Evolutionary conservation across 2,888 invertebrate species (phyloP), one percentile per base, ranked within the genome.

Genomic region (Luffia ferchaultella): DNA sequence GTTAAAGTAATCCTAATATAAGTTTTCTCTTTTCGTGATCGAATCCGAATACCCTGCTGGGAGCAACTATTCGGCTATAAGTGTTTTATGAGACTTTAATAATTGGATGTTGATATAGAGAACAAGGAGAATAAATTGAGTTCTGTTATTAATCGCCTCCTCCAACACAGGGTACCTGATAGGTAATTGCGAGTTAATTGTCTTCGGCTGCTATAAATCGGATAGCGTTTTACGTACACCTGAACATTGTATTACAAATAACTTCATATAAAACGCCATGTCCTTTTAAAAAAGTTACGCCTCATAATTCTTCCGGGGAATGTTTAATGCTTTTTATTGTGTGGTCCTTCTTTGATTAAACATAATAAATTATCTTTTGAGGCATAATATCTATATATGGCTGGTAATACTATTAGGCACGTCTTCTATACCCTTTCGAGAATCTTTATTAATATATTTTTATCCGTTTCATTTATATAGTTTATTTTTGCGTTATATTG

Each of bases 181-280:
- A 56, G 58, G 61, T 70, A 69, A 73, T 70, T 70, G 65, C 67
- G 64, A 64, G 62, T 68, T 74, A 72, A 73, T 71, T 70, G 68
- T 68, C 62, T 61, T 45, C 20, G 46, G 20, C 58, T 54, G 63
- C 62, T 62, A 71, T 74, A 73, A 73, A 75, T 75, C 68, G n/a
- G 40, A 30, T 16, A 17, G 43, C 43, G 12, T 40, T 40, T 40
- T 40, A 40, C 41, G 9, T 40, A 9, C 41, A 12, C 41, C 9
- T 40, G 9, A 9, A 9, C 41, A 40, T 40, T 12, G 9, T 40
- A 12, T 40, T 40, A 40, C n/a, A n/a, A n/a, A n/a, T 3, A 30
- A 30, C 30, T 30, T 30, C 30, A 30, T 30, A 3, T 30, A 30
- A 30, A 30, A 30, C 30, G n/a, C n/a, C n/a, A n/a, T n/a, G n/a